These are phyloP conservation scores for Sabellastarte sp. DNA, from an alignment of 2,888 invertebrate genomes.

Conservation along the genomic window DNA sequence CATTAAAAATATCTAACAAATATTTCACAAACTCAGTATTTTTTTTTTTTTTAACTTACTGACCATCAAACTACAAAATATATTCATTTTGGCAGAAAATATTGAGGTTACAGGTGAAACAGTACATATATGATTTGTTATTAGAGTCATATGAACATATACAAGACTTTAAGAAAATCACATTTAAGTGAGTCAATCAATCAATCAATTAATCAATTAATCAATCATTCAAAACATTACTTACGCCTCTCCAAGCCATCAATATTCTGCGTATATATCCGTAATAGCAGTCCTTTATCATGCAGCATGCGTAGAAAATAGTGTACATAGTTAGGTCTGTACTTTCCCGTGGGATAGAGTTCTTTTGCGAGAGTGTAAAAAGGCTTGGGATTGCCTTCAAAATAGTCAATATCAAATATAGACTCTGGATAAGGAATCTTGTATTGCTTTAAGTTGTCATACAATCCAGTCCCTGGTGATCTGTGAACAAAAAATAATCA, in stretches of 20 bases:
- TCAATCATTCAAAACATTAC: too few relatives aligned
- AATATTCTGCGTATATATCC: slow-evolving; percentile 62
- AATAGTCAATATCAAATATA: slow-evolving; percentile 88
- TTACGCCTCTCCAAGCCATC: slow-evolving; percentile 61
- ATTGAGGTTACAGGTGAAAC: too few relatives aligned
- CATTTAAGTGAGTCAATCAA: too few relatives aligned
- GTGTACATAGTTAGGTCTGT: slow-evolving; percentile 60
- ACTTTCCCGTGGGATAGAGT: slow-evolving; percentile 75
- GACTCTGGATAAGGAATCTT: slow-evolving; percentile 87
- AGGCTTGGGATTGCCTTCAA: slow-evolving; percentile 79
- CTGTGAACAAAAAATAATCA: slow-evolving; percentile 61
- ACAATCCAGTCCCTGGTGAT: slow-evolving; percentile 87
- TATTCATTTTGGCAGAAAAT: too few relatives aligned
- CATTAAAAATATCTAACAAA: too few relatives aligned
- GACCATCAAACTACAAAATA: too few relatives aligned
- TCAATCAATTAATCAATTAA: too few relatives aligned
- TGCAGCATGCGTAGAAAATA: slow-evolving; percentile 58
- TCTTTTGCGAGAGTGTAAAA: slow-evolving; percentile 90
- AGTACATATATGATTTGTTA: too few relatives aligned
- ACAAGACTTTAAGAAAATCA: too few relatives aligned
- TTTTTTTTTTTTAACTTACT: too few relatives aligned
- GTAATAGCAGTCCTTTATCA: slow-evolving; percentile 56
- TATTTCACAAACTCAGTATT: too few relatives aligned
- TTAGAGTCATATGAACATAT: too few relatives aligned
- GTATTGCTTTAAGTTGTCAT: slow-evolving; percentile 87